phyloP scores from a whole-genome alignment of 2,888 invertebrate species.

The Drosophila falleni region DNA sequence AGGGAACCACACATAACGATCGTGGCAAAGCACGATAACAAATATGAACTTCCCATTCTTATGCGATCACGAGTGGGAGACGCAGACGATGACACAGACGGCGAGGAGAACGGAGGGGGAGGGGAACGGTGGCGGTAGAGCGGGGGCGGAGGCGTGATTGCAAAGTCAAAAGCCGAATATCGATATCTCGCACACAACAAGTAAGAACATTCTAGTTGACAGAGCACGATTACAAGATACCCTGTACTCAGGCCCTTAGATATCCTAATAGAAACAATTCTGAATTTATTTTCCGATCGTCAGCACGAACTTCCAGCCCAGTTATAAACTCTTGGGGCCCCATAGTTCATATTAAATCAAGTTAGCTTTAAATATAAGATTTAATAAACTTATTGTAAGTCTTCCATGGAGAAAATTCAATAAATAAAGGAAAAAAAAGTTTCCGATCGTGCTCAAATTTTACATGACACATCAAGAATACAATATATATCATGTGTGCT shows the following conservation, averaged over 20 bases:
- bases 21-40: slow-evolving; percentile 75
- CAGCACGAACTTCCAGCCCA: too few relatives aligned
- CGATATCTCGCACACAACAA: slow-evolving; percentile 44
- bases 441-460: too few relatives aligned
- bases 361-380: too few relatives aligned
- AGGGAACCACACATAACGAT: slow-evolving; percentile 67
- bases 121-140: neutral
- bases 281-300: too few relatives aligned
- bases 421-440: too few relatives aligned
- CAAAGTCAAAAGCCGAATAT: slow-evolving; percentile 40
- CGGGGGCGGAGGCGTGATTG: slow-evolving; percentile 16
- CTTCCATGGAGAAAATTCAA: too few relatives aligned
- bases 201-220: neutral
- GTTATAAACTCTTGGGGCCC: too few relatives aligned
- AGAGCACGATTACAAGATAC: neutral
- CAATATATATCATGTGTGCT: neutral
- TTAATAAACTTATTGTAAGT: too few relatives aligned
- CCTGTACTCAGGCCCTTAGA: neutral
- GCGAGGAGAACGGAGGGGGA: neutral
- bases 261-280: too few relatives aligned
- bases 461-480: too few relatives aligned
- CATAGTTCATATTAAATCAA: too few relatives aligned
- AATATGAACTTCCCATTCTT: slow-evolving; percentile 67
- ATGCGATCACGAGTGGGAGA: slow-evolving; percentile 65
- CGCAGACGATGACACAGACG: slow-evolving; percentile 31